phyloP scores from a whole-genome alignment of 2,797 vertebrate genomes.

The Erethizon dorsatum region DNA sequence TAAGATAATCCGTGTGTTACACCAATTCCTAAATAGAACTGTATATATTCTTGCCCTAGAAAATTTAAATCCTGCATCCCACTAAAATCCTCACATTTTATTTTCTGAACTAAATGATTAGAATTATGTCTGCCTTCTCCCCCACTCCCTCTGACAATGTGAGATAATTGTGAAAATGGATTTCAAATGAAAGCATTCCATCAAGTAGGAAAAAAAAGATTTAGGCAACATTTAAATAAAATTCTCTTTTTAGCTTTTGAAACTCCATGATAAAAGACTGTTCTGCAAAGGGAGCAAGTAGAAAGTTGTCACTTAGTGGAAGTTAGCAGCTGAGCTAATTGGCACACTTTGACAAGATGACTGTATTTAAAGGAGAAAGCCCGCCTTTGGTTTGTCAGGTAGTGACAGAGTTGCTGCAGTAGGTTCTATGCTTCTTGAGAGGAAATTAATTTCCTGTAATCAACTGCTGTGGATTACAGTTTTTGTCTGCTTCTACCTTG shows the following conservation, averaged over 20 bases:
- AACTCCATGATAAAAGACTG: slow-evolving; percentile 75
- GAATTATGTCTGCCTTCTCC: neutral
- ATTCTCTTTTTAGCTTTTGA: slow-evolving; percentile 77
- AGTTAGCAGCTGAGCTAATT: slow-evolving; percentile 87
- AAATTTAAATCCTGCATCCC: neutral
- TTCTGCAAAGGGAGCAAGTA: slow-evolving; percentile 77
- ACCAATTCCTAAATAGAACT: neutral
- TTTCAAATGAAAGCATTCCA: slow-evolving; percentile 87
- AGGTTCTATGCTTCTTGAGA: slow-evolving; percentile 82
- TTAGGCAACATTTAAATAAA: slow-evolving; percentile 83
- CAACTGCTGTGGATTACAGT: slow-evolving; percentile 77
- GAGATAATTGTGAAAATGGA: slow-evolving; percentile 88
- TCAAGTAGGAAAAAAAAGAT: slow-evolving; percentile 79
- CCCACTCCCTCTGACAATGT: slow-evolving; percentile 84
- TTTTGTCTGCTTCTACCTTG: slow-evolving; percentile 80
- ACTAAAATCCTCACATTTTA: neutral
- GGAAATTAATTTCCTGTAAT: slow-evolving; percentile 89
- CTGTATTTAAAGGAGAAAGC: slow-evolving; percentile 84
- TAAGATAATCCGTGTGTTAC: neutral
- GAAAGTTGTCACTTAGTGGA: slow-evolving; percentile 86
- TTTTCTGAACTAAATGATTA: neutral
- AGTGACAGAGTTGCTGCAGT: slow-evolving; percentile 83
- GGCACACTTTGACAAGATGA: slow-evolving; percentile 84
- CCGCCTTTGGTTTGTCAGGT: slow-evolving; percentile 85
- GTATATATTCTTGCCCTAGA: neutral